These are phyloP conservation scores for Nezara viridula DNA, from an alignment of 2,888 invertebrate genomes.

Conservation along the genomic window DNA sequence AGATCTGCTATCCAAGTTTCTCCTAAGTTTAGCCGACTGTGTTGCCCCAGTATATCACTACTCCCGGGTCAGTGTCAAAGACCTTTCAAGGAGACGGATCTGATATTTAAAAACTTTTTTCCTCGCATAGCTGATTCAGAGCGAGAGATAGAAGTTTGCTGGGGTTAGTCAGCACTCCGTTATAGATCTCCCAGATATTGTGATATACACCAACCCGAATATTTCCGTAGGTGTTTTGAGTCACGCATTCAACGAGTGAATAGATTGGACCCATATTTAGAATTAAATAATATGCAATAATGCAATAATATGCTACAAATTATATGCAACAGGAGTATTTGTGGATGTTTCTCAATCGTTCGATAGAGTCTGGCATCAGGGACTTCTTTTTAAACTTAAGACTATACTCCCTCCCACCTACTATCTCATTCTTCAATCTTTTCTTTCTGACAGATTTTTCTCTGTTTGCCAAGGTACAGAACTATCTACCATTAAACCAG, in stretches of 20 bases:
- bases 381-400: too few species aligned
- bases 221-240: neutral
- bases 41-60: neutral
- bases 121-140: conserved; percentile 1
- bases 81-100: conserved; percentile 17
- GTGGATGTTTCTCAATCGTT: too few species aligned
- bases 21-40: neutral
- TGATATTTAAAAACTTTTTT: conserved; percentile 27
- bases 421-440: too few species aligned
- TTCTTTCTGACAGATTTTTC: too few species aligned
- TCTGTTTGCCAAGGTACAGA: too few species aligned
- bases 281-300: too few species aligned
- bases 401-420: too few species aligned
- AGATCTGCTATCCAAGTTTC: neutral
- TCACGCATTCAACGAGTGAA: neutral
- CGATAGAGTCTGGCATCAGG: too few species aligned
- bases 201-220: neutral
- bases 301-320: too few species aligned
- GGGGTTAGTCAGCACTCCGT: neutral
- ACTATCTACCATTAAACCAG: too few species aligned
- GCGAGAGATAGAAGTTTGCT: neutral
- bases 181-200: neutral
- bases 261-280: too few species aligned
- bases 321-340: too few species aligned
- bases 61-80: conserved; percentile 26